These are phyloP conservation scores for Peromyscus aztecus DNA, from an alignment of 2,797 vertebrate species.

Conservation along the genomic window DNA sequence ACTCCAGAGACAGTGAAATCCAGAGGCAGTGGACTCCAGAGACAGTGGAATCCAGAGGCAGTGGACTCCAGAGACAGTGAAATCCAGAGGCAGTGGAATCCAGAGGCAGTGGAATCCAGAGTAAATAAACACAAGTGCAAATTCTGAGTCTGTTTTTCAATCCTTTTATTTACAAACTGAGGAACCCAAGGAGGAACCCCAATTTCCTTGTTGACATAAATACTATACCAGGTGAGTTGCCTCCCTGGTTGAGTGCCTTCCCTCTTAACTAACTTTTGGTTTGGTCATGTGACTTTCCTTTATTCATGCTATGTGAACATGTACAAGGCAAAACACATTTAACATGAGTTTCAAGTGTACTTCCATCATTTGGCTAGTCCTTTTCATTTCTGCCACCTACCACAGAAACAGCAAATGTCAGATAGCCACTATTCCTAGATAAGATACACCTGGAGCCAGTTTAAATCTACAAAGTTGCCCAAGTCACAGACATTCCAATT, in stretches of 20 bases:
- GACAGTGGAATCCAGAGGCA: too few relatives aligned
- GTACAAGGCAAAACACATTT: not conserved
- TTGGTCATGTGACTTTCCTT: not conserved
- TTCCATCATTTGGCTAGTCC: not conserved
- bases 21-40: too few relatives aligned
- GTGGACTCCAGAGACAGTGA: too few relatives aligned
- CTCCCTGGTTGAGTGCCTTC: not conserved
- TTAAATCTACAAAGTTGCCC: not conserved
- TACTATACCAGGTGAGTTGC: not conserved
- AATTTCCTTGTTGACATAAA: not conserved
- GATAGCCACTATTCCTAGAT: not conserved
- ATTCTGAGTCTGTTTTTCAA: not conserved
- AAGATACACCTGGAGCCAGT: not conserved
- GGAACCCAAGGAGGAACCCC: not conserved
- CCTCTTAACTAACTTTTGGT: not conserved
- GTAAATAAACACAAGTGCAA: not conserved
- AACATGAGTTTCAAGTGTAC: not conserved
- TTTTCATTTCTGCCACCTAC: not conserved
- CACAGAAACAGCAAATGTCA: not conserved
- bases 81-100: too few relatives aligned
- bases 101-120: not conserved
- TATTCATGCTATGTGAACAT: not conserved
- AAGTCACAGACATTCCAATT: not conserved
- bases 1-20: too few relatives aligned
- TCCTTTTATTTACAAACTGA: not conserved